Conservation (phyloP, 2,888 invertebrate species). For the Tenthredo distinguenda region DNA sequence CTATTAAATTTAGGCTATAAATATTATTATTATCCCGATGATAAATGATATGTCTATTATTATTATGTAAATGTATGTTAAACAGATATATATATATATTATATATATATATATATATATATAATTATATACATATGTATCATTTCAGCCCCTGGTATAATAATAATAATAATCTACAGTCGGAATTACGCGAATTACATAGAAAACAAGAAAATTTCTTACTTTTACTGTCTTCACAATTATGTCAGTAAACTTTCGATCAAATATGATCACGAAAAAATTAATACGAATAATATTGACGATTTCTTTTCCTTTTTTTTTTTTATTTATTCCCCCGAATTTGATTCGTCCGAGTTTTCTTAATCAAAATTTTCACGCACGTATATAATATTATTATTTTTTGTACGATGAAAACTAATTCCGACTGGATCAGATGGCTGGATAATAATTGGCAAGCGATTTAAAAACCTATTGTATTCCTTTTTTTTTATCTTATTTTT, state of each 20-base stretch:
- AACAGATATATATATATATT: not conserved
- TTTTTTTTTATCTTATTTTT: not conserved
- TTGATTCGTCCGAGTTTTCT: too few species aligned
- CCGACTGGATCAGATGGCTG: not conserved
- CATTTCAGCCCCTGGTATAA: not conserved
- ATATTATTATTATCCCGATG: conserved; percentile 17
- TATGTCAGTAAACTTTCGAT: too few species aligned
- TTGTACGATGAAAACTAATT: too few species aligned
- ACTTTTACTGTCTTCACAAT: too few species aligned
- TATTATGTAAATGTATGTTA: conserved; percentile 28
- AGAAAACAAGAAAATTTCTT: too few species aligned
- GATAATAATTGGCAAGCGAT: not conserved
- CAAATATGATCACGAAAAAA: too few species aligned
- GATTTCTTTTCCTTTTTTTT: too few species aligned
- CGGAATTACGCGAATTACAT: not conserved
- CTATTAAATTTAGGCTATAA: conserved; percentile 38
- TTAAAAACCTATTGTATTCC: not conserved
- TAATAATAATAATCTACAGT: not conserved
- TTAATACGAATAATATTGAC: too few species aligned
- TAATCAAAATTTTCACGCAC: too few species aligned
- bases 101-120: not conserved
- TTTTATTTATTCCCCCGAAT: too few species aligned
- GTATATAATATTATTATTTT: too few species aligned
- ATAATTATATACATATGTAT: not conserved
- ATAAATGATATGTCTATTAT: conserved; percentile 9